These are phyloP conservation scores for Uria lomvia DNA, from an alignment of 2,113 vertebrate genomes.

Conservation along the genomic window DNA sequence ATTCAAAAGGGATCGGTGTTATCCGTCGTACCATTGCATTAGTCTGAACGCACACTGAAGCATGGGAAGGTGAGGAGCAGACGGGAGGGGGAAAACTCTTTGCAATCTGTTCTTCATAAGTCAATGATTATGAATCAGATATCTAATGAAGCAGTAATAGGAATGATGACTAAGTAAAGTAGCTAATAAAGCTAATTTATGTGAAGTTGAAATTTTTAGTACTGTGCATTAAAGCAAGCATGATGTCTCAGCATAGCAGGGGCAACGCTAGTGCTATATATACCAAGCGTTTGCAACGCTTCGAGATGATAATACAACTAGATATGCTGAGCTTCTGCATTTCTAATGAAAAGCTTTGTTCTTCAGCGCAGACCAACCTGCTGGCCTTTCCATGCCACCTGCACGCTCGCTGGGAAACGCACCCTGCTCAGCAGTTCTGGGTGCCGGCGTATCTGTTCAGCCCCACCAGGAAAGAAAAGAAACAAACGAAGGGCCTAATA, in stretches of 20 bases:
- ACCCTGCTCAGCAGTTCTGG: neutral
- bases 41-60: neutral
- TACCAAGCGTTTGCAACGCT: neutral
- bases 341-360: slow-evolving; percentile 6
- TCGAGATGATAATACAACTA: slow-evolving; percentile 30
- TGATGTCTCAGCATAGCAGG: slow-evolving; percentile 50
- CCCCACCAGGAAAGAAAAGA: neutral
- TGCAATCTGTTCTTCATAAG: slow-evolving; percentile 52
- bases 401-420: neutral
- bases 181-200: slow-evolving; percentile 59
- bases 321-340: slow-evolving; percentile 17
- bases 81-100: neutral
- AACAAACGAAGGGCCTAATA: neutral
- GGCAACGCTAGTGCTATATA: slow-evolving; percentile 27
- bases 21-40: neutral
- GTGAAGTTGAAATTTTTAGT: slow-evolving; percentile 55
- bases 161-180: slow-evolving; percentile 65
- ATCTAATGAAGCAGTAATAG: slow-evolving; percentile 62
- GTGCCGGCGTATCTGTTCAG: neutral
- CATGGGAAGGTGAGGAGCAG: neutral
- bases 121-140: slow-evolving; percentile 53
- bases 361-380: neutral
- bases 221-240: slow-evolving; percentile 54
- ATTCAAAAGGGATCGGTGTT: neutral
- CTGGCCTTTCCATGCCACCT: neutral